phyloP scores from a whole-genome alignment of 2,888 invertebrate genomes.

The Metacarcinus magister region DNA sequence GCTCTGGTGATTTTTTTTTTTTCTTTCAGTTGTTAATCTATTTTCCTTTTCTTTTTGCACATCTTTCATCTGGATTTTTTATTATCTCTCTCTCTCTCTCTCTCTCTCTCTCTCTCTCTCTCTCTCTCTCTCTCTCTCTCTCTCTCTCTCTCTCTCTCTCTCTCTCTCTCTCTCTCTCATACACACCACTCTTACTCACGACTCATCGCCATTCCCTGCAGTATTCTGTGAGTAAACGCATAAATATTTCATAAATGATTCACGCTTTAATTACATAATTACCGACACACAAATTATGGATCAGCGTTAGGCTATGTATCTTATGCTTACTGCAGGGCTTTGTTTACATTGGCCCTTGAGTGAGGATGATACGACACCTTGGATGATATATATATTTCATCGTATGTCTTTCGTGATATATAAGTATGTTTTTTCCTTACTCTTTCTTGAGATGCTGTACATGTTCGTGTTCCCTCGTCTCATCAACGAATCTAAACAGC shows the following conservation, averaged over 20 bases:
- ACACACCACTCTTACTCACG: not conserved
- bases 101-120: constrained; percentile 47
- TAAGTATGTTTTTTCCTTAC: not conserved
- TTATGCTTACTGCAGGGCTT: constrained; percentile 19
- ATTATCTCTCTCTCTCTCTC: constrained; percentile 43
- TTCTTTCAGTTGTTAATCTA: not conserved
- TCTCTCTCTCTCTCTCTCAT: too few species aligned
- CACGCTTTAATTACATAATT: not conserved
- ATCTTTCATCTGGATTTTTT: not conserved
- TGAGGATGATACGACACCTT: constrained; percentile 47
- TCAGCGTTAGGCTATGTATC: not conserved
- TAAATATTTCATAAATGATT: not conserved
- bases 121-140: constrained; percentile 60
- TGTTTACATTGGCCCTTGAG: constrained; percentile 44
- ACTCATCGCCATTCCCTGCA: not conserved
- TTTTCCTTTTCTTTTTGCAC: not conserved
- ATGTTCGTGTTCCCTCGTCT: not conserved
- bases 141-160: constrained; percentile 57
- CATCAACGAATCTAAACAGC: not conserved
- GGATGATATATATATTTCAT: not conserved
- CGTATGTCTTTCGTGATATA: not conserved
- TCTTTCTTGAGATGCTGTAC: not conserved
- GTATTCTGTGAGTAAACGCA: not conserved
- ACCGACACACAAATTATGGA: not conserved
- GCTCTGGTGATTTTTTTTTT: too few species aligned